A percentile compares a stretch with the other conserved stretches of the same genome.
Evolutionary conservation across 2,113 vertebrate species (phyloP).

Genomic region (Machaerirhynchus nigripectus): DNA sequence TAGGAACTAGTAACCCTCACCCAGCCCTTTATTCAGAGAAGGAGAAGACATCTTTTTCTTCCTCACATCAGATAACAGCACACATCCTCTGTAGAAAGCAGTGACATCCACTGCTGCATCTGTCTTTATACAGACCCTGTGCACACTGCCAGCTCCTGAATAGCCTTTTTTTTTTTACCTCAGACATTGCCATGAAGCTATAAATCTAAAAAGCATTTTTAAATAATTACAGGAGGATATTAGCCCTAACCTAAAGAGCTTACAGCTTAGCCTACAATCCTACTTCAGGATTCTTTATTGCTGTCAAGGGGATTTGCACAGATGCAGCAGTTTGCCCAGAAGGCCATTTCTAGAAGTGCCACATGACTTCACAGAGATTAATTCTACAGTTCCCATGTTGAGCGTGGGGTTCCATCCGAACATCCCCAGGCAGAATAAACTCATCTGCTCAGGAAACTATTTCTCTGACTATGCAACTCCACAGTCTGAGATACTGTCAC

Average conservation of each 20-base stretch:
- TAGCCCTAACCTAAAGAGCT: background rate
- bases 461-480: background rate
- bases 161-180: background rate
- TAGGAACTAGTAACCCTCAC: background rate
- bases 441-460: background rate
- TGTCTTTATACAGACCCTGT: background rate
- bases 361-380: background rate
- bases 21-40: background rate
- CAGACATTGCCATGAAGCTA: background rate
- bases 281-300: background rate
- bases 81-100: background rate
- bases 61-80: background rate
- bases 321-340: background rate
- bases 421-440: background rate
- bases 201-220: background rate
- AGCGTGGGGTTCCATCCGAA: background rate
- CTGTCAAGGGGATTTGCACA: background rate
- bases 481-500: background rate
- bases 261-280: constrained; percentile 5
- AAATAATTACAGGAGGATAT: background rate
- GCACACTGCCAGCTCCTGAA: background rate
- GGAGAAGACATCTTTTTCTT: background rate
- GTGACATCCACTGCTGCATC: background rate
- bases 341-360: background rate
- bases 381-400: background rate